These are phyloP conservation scores for Ciconia stormi DNA, from an alignment of 2,113 vertebrate species.

Conservation along the genomic window DNA sequence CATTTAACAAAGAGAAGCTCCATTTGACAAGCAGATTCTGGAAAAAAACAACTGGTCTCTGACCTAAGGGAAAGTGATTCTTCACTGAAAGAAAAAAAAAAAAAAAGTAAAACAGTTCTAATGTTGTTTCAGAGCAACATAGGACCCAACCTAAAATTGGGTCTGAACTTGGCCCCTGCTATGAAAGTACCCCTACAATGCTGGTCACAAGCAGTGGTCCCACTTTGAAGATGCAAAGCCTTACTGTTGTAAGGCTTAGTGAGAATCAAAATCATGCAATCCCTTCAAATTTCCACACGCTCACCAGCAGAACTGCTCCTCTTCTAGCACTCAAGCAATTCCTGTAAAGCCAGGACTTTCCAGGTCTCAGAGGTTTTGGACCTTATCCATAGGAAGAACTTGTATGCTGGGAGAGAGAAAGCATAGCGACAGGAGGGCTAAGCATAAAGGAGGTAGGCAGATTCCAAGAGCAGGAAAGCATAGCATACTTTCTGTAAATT, in stretches of 20 bases:
- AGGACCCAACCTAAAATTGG: background rate
- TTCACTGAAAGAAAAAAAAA: background rate
- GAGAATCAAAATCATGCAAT: background rate
- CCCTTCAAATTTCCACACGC: background rate
- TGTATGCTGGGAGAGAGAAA: background rate
- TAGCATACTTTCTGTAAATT: background rate
- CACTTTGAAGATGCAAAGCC: background rate
- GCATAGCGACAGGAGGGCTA: background rate
- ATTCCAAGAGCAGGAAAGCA: background rate
- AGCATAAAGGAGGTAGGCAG: background rate
- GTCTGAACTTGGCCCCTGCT: background rate
- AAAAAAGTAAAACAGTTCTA: background rate
- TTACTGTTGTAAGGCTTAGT: background rate
- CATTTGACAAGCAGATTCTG: background rate
- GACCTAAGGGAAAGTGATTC: background rate
- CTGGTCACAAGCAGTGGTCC: background rate
- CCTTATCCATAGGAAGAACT: background rate
- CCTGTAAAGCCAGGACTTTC: background rate
- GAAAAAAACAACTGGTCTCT: background rate
- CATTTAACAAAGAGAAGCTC: slow-evolving; percentile 6
- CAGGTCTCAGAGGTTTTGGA: background rate
- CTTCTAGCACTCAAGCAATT: background rate
- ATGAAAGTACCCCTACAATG: background rate
- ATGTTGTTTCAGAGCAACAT: background rate
- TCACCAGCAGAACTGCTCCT: background rate